Conservation (phyloP, 2,797 vertebrate species). For the Vultur gryphus region DNA sequence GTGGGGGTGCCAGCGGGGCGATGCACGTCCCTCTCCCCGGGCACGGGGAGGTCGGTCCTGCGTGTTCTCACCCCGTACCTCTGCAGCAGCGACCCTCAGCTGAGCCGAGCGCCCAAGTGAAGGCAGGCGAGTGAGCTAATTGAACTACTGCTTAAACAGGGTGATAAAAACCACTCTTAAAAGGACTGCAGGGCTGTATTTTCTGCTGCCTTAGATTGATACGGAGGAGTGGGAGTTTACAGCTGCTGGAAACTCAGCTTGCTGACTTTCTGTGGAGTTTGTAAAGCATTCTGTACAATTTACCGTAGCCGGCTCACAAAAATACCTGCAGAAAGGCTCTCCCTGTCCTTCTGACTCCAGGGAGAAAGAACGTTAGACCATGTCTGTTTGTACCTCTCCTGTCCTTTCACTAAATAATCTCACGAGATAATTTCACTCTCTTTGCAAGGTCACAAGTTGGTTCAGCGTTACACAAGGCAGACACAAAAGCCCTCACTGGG, state of each 20-base stretch:
- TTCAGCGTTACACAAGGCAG: background rate
- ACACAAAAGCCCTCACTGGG: background rate
- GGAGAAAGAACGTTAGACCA: fast-evolving
- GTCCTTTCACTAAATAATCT: background rate
- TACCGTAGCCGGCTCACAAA: too few relatives aligned
- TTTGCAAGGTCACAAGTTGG: background rate
- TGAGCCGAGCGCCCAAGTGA: fast-evolving
- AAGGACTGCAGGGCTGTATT: background rate
- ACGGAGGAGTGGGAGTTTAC: background rate
- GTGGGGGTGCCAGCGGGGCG: fast-evolving
- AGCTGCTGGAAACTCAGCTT: background rate
- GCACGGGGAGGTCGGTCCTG: background rate
- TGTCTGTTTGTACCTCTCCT: fast-evolving
- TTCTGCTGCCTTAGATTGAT: background rate
- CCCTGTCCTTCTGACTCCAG: background rate
- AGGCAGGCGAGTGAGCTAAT: fast-evolving
- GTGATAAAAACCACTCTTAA: fast-evolving
- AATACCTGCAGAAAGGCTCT: background rate
- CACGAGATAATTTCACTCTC: background rate
- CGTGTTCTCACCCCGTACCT: fast-evolving
- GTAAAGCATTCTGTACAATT: background rate
- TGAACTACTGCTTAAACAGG: background rate
- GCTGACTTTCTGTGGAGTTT: background rate
- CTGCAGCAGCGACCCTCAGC: background rate
- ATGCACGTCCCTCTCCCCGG: fast-evolving